Evolutionary conservation across 64 coral and sea anemone genomes (phyloP).

Genomic region (Acropora tenuis): DNA sequence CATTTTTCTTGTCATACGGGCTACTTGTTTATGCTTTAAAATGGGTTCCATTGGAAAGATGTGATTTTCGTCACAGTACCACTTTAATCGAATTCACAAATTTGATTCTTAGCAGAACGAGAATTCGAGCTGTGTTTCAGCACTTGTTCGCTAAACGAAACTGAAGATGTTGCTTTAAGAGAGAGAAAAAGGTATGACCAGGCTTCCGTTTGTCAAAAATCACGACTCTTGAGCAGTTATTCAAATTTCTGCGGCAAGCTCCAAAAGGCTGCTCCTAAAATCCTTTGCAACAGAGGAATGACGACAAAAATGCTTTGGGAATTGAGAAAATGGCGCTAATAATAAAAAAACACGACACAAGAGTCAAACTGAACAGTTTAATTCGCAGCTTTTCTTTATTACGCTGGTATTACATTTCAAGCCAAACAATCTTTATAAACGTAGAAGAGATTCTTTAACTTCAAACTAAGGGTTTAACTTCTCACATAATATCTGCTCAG

Average conservation of each 20-base stretch:
- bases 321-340: neutral
- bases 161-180: no score
- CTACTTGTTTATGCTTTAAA: no score
- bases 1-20: no score
- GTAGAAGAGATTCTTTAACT: neutral
- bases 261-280: neutral
- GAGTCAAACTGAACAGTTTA: constrained; percentile 10
- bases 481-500: neutral
- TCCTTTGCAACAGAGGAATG: constrained; percentile 9
- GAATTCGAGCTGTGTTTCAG: no score
- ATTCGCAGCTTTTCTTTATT: neutral
- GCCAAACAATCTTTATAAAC: neutral
- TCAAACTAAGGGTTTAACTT: neutral
- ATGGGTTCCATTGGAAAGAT: no score
- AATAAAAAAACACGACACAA: neutral
- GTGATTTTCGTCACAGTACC: no score
- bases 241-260: neutral
- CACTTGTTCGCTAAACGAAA: no score
- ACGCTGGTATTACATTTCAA: neutral
- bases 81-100: no score
- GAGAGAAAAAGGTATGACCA: no score
- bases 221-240: neutral
- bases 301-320: constrained; percentile 50
- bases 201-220: neutral
- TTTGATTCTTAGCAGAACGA: no score